Base-by-base conservation (phyloP, 2,888 invertebrate genomes). In the Dascillus cervinus region DNA sequence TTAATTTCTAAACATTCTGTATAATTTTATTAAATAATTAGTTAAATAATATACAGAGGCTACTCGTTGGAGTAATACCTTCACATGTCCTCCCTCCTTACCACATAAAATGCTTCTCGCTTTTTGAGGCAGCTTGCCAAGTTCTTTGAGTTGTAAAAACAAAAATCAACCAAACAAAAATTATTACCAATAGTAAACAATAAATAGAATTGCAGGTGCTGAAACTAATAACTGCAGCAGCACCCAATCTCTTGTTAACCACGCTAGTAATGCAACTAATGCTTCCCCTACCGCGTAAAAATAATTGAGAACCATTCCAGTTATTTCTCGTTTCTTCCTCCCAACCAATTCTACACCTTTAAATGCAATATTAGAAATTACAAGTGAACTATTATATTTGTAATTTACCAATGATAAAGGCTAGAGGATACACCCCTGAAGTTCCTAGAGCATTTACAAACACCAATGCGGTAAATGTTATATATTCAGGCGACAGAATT, bases 221-320 rank as follows among this genome's bases (percentile, higher is more conserved):
- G 79, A 77, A 3, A 77, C 67, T 3, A 68, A 62, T 26, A 72
- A 57, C 44, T 78, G 77, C 13, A 77, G 46, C 24, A 63, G 47
- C n/a, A 71, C 58, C 79, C 79, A 80, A 47, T 76, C 68, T 37
- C 66, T 62, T 1, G 71, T 57, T n/a, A 70, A 51, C 70, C 73
- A 78, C 8, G 76, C 76, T 1, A 72, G 56, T 2, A 74, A 53
- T 1, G 75, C 79, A 3, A 79, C 67, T 2, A 72, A 41, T 0
- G 77, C 75, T 58, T 79, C 79, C 3, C 79, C 79, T 24, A 75
- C 45, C 0, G 77, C 76, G 54, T 77, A 79, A 50, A 79, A 75
- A 49, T 76, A 74, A 50, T 77, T 75, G 26, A 77, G 59, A 13
- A 75, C 68, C 20, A 76, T 71, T 13, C 76, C 75, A 19, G 75